Base-by-base conservation (phyloP, 2,888 invertebrate genomes). In the Sussaba pulchella region DNA sequence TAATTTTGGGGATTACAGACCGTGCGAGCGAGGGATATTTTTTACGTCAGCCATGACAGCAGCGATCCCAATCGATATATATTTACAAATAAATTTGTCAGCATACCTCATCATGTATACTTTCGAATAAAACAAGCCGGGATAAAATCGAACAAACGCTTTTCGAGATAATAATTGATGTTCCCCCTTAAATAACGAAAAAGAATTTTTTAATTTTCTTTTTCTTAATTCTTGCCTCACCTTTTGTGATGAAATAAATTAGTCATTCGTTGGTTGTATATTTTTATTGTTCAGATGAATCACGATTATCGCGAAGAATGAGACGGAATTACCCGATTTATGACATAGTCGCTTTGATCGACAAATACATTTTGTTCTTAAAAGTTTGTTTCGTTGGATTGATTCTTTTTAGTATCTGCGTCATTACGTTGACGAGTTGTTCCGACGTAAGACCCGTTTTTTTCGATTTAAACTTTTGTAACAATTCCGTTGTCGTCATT, bases 391-490 rank as follows among this genome's bases (percentile, higher is more conserved):
- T 98, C 70, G 97, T 95, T 0, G 98, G 99, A 93, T 98, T 98
- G 89, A 99, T 97, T 88, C 97, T 95, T 93, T 99, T 99, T 76
- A 99, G 93, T 85, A 99, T 97, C 91, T 98, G 97, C 6, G 98
- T 98, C 95, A 99, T 98, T 43, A 97, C 96, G 89, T 97, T 97
- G 0, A 98, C 98, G 76, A 99, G 94, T 75, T 98, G 96, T 83
- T 99, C 98, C 84, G 97, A 97, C 73, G 96, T 96, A 64, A 98
- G 94, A 3, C 98, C 98, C 9, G 97, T 97, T 88, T 98, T 97
- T 92, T 98, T 98, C 45, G 97, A 97, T 91, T 98, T 98, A 93
- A 99, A 98, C 93, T 99, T 99, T 84, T 98, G 98, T 52, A 99
- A 93, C 39, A 99, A 93, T 90, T 99, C 99, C 0, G 98, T 99